phyloP scores from a whole-genome alignment of 2,113 vertebrate species.

The Burhinus oedicnemus region DNA sequence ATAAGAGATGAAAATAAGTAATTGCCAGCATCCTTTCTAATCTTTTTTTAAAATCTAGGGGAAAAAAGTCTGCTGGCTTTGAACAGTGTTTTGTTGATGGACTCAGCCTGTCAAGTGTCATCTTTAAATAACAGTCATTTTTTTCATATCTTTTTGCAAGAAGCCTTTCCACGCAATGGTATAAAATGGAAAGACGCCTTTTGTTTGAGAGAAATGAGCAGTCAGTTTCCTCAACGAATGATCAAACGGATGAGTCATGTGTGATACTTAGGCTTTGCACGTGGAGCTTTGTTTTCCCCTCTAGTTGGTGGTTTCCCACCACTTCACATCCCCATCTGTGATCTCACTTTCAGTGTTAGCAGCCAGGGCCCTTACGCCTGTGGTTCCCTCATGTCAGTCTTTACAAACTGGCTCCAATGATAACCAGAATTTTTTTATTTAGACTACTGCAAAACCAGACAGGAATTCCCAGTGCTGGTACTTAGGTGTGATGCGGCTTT shows the following conservation, averaged over 20 bases:
- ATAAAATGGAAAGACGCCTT: not conserved
- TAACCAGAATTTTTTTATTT: not conserved
- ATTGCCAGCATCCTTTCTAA: not conserved
- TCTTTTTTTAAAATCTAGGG: not conserved
- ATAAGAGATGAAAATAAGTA: not conserved
- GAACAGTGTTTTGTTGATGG: not conserved
- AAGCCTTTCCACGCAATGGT: not conserved
- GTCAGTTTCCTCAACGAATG: not conserved
- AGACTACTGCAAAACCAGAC: not conserved
- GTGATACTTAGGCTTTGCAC: not conserved
- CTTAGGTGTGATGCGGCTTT: not conserved
- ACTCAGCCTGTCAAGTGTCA: not conserved
- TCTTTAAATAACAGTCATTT: not conserved
- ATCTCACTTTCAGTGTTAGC: not conserved
- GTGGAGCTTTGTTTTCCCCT: not conserved
- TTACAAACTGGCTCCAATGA: not conserved
- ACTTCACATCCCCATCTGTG: not conserved
- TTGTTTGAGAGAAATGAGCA: not conserved
- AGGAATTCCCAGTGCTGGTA: not conserved
- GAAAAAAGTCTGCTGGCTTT: not conserved
- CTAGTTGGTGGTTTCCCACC: not conserved
- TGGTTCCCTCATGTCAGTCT: not conserved
- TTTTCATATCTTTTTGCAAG: not conserved
- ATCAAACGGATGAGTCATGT: not conserved
- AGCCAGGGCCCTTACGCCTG: not conserved